Evolutionary conservation across 2,113 vertebrate genomes (phyloP).

Genomic region (Cyanistes caeruleus): DNA sequence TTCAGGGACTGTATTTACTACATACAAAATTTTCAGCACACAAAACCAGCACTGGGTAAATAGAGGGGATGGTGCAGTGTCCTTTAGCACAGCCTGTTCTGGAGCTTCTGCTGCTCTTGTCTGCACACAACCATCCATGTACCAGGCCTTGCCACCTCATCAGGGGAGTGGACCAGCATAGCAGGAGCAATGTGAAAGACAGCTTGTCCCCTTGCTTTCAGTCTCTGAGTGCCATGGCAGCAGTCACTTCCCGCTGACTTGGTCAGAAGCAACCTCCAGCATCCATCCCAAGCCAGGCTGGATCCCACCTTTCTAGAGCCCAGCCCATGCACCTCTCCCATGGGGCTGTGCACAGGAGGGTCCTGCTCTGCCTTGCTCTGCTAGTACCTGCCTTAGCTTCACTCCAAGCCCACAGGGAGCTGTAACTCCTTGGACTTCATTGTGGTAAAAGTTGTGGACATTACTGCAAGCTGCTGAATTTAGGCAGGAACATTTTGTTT

Average conservation of each 20-base stretch:
- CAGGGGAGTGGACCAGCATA: background rate
- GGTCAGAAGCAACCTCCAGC: background rate
- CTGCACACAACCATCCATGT: background rate
- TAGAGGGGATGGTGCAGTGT: background rate
- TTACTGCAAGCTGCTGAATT: background rate
- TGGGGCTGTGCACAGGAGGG: background rate
- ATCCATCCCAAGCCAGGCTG: background rate
- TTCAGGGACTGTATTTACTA: background rate
- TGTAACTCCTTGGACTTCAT: background rate
- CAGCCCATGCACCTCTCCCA: background rate
- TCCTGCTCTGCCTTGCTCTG: background rate
- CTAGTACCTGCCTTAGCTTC: background rate
- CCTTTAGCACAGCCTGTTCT: background rate
- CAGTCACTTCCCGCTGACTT: background rate
- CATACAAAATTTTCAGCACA: background rate
- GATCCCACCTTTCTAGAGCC: background rate
- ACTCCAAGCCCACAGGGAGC: background rate
- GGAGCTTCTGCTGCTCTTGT: background rate
- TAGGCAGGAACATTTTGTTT: background rate
- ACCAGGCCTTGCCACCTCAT: background rate
- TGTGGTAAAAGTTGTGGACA: background rate
- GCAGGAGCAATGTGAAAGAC: background rate
- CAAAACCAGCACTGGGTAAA: background rate
- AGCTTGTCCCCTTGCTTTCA: background rate
- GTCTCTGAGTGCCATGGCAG: background rate